A percentile compares a stretch with the other conserved stretches of the same genome.
phyloP scores from a whole-genome alignment of 2,797 vertebrate genomes.

The Nannoperca australis region DNA sequence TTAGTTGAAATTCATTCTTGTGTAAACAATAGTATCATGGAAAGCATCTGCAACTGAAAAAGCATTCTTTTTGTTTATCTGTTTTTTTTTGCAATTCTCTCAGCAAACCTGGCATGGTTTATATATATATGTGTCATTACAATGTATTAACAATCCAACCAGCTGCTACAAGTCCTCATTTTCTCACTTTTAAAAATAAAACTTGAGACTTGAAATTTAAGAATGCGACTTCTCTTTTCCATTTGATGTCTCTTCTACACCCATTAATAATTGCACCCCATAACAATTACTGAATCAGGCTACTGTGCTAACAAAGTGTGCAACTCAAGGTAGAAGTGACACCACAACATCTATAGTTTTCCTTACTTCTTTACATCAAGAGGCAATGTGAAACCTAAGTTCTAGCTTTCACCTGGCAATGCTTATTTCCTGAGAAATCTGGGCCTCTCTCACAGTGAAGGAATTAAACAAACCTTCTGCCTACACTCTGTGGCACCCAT shows the following conservation, averaged over 20 bases:
- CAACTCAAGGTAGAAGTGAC: neutral
- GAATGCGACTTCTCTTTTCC: neutral
- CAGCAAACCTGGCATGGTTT: neutral
- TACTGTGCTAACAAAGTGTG: neutral
- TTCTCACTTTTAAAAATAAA: neutral
- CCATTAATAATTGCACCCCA: neutral
- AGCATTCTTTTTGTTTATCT: neutral
- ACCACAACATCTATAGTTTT: neutral
- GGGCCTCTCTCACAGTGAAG: neutral
- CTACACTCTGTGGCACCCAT: slow-evolving; percentile 21
- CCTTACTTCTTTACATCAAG: neutral
- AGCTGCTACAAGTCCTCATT: neutral
- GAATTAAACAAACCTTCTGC: slow-evolving; percentile 14
- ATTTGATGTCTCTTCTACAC: neutral
- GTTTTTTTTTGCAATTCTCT: neutral
- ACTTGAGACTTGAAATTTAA: no score
- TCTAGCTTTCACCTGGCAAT: neutral
- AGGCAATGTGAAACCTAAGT: neutral
- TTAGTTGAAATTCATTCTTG: slow-evolving; percentile 46
- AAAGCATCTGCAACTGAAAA: slow-evolving; percentile 1
- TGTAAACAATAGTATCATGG: slow-evolving; percentile 2
- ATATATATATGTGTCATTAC: slow-evolving; percentile 4
- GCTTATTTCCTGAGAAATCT: neutral
- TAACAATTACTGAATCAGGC: neutral
- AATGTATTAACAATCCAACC: neutral